These are phyloP conservation scores for Hyla sarda DNA, from an alignment of 2,113 vertebrate genomes.

Conservation along the genomic window DNA sequence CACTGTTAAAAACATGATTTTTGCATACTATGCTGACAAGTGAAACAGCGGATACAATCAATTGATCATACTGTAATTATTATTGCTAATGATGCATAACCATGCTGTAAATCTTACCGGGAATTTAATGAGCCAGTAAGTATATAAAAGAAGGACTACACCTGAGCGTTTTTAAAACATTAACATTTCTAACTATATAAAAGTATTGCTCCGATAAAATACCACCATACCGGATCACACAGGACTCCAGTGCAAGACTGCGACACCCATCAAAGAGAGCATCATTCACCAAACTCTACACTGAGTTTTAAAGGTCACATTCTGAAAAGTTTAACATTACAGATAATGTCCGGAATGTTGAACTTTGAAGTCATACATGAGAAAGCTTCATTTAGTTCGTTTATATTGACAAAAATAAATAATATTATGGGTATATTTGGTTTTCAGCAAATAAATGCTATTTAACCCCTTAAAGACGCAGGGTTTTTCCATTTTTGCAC, in stretches of 20 bases:
- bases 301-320: neutral
- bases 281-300: neutral
- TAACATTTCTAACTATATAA: slow-evolving; percentile 18
- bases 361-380: neutral
- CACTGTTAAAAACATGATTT: slow-evolving; percentile 70
- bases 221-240: neutral
- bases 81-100: slow-evolving; percentile 87
- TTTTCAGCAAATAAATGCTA: too few species aligned
- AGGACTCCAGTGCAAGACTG: neutral
- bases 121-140: slow-evolving; percentile 83
- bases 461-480: too few species aligned
- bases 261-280: neutral
- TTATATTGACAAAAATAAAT: neutral
- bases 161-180: slow-evolving; percentile 75
- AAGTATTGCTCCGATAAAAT: neutral
- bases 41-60: slow-evolving; percentile 83
- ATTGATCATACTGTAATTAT: slow-evolving; percentile 87
- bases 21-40: slow-evolving; percentile 81
- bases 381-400: neutral
- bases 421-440: neutral
- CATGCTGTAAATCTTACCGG: slow-evolving; percentile 78
- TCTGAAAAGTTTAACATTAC: neutral
- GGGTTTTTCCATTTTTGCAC: too few species aligned
- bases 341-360: neutral
- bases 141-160: slow-evolving; percentile 80